Percentiles rank a stretch among this genome's conserved stretches.
phyloP scores from a whole-genome alignment of 2,113 vertebrate species.

The Entelurus aequoreus region DNA sequence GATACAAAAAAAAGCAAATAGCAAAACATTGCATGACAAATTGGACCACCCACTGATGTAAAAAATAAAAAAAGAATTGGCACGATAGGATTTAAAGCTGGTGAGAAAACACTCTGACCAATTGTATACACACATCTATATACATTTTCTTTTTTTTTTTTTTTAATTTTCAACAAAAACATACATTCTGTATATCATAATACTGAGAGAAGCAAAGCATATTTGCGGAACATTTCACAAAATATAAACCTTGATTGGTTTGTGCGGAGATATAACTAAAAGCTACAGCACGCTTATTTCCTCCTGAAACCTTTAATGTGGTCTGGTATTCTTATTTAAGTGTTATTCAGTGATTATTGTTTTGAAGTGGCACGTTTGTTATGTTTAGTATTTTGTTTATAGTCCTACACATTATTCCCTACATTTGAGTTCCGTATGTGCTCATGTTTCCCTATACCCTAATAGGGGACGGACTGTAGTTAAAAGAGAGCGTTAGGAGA shows the following conservation, averaged over 20 bases:
- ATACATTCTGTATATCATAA: constrained; percentile 55
- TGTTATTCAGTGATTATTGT: too few relatives aligned
- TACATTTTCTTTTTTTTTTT: constrained; percentile 5
- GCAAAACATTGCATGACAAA: constrained; percentile 49
- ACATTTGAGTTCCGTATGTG: too few relatives aligned
- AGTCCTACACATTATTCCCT: too few relatives aligned
- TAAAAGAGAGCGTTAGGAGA: too few relatives aligned
- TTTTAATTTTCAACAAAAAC: constrained; percentile 41
- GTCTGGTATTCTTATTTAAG: too few relatives aligned
- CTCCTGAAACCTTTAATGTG: neutral
- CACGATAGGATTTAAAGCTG: constrained; percentile 12
- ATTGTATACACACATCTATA: neutral
- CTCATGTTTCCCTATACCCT: too few relatives aligned
- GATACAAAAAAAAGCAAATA: constrained; percentile 66
- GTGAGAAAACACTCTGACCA: constrained; percentile 29
- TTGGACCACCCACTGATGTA: constrained; percentile 49
- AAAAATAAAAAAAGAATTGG: neutral
- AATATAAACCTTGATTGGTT: constrained; percentile 28
- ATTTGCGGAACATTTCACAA: constrained; percentile 29
- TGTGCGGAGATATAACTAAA: constrained; percentile 9
- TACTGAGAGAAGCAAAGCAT: constrained; percentile 34
- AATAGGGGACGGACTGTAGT: too few relatives aligned
- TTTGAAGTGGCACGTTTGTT: too few relatives aligned
- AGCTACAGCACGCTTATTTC: constrained; percentile 37
- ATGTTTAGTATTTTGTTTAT: too few relatives aligned